These are phyloP conservation scores for Oryzias celebensis DNA, from an alignment of 2,113 vertebrate genomes.

Conservation along the genomic window DNA sequence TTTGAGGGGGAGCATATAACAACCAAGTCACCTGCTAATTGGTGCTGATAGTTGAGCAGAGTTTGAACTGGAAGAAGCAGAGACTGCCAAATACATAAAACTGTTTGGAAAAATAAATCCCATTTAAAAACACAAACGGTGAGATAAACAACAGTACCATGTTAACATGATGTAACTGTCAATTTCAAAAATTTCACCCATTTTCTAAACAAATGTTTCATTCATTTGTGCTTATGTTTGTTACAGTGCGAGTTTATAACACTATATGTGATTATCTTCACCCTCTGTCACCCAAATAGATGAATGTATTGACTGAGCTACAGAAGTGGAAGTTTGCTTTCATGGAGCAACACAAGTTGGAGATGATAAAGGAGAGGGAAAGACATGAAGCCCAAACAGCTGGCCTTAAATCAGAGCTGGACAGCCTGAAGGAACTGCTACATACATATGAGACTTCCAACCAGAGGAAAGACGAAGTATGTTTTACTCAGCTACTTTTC, in stretches of 20 bases:
- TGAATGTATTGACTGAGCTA: conserved; percentile 88
- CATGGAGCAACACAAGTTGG: conserved; percentile 85
- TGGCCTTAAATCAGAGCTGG: conserved; percentile 78
- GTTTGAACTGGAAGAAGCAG: conserved; percentile 8
- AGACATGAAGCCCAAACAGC: conserved; percentile 74
- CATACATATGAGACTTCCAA: conserved; percentile 84
- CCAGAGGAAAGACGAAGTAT: conserved; percentile 92
- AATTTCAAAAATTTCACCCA: not conserved
- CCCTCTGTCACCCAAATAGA: conserved; percentile 68
- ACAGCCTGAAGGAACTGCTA: conserved; percentile 83
- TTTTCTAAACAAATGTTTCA: not conserved
- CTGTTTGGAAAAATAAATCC: too few relatives aligned
- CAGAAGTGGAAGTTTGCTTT: conserved; percentile 89
- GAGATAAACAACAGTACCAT: too few relatives aligned
- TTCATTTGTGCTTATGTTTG: too few relatives aligned
- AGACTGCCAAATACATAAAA: not conserved
- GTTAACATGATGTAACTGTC: too few relatives aligned
- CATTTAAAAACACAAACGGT: too few relatives aligned
- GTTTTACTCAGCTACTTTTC: conserved; percentile 3
- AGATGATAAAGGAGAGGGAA: conserved; percentile 86
- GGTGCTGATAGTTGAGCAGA: conserved; percentile 6
- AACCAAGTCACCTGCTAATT: conserved; percentile 21
- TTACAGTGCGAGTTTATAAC: not conserved
- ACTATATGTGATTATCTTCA: not conserved
- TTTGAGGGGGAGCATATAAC: conserved; percentile 29